Base-by-base conservation (phyloP, 1,140 invertebrate species). In the Zophobas morio region DNA sequence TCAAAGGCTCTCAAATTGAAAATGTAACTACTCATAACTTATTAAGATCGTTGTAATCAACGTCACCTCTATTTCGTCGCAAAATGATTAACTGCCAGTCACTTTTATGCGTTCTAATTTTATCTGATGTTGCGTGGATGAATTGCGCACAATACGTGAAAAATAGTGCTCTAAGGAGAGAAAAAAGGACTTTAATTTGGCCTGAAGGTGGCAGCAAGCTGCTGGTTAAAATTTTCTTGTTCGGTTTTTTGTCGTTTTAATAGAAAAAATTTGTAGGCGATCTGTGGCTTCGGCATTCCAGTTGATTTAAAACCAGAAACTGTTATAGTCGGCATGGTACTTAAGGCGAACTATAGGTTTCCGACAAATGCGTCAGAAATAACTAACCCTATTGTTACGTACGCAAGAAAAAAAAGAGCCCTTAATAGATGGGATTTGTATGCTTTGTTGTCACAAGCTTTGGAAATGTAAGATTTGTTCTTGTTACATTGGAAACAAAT, bases 251-350 rank as follows among this genome's bases (percentile, higher is more conserved):
- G 33, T 3, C 1, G 2, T 2, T 4, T 57, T 35, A 1, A 34
- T 2, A 34, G 1, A 57, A 57, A 57, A 57, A 39, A 51, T 37
- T 79, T 70, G 74, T 84, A 93, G 91, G 85, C 91, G 49, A 92
- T 93, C 84, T 88, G 91, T 42, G 92, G 91, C 75, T 81, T 92
- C 51, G 91, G 91, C 79, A 88, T 92, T 37, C 92, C 92, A 1
- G 84, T 93, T 5, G 90, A 92, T 83, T 82, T 92, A 40, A 88
- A 91, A 75, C 87, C 89, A 70, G 88, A 90, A 63, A 89, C 89
- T 66, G 88, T 92, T 0, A 92, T 92, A 3, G 87, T 92, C 6
- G 92, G 92, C 1, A 87, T 88, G 1, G 91, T 92, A 46, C 86
- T 92, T 0, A 93, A 93, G 86, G 87, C 90, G 39, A 86, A 90